Conservation (phyloP, 53 echinoderm and acorn worm species). For the Zoroaster sp. region DNA sequence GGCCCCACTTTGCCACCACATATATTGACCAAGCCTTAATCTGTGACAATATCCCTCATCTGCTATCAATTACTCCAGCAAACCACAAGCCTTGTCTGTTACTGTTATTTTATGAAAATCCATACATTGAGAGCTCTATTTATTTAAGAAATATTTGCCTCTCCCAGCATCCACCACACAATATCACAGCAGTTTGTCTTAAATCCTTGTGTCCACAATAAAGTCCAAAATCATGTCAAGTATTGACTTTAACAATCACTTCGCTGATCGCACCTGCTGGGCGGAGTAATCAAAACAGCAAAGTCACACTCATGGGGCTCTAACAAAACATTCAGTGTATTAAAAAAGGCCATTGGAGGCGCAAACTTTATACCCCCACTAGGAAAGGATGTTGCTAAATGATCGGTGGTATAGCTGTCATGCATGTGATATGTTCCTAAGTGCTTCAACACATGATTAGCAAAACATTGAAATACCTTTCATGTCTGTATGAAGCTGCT, state of each 20-base stretch:
- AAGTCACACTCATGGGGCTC: background rate
- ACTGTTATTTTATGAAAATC: background rate
- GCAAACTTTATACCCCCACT: too few species aligned
- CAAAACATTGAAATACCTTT: background rate
- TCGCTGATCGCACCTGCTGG: conserved; percentile 7
- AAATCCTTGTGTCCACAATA: conserved; percentile 28
- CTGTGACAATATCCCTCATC: too few species aligned
- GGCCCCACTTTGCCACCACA: too few species aligned
- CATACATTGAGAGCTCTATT: background rate
- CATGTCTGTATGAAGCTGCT: background rate
- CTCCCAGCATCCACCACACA: background rate
- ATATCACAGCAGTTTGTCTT: background rate
- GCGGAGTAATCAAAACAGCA: background rate
- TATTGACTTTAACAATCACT: conserved; percentile 37
- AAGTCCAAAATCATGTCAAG: conserved; percentile 38
- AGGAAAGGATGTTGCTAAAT: background rate
- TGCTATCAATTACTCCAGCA: too few species aligned
- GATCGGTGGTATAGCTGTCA: background rate
- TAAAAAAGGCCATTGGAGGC: too few species aligned
- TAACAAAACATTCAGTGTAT: background rate
- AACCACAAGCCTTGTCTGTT: background rate
- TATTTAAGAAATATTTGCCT: background rate
- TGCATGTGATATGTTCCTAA: background rate
- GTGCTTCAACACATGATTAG: background rate
- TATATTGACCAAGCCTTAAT: too few species aligned